Base-by-base conservation (phyloP, 1,140 invertebrate species). In the Wasmannia auropunctata region DNA sequence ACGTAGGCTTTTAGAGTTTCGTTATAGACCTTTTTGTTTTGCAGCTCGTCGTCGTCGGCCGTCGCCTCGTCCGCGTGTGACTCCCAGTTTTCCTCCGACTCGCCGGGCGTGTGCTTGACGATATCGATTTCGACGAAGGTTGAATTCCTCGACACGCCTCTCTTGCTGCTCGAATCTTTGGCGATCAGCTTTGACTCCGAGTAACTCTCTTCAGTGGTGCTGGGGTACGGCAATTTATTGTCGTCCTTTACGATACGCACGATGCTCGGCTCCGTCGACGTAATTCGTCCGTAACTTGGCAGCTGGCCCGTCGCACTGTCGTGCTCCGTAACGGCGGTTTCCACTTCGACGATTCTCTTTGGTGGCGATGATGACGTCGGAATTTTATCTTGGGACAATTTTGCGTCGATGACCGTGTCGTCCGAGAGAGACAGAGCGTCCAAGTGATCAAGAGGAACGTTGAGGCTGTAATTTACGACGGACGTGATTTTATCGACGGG, bases 401-500 rank as follows among this genome's bases (percentile, higher is more conserved):
- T 40, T 34, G 11, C n/a, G 5, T 58, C n/a, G n/a, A 1, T 51
- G 11, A 10, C 25, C 28, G 14, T 25, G 25, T 25, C 28, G 19
- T 72, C 7, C 37, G 67, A 43, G 16, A 46, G 11, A n/a, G n/a
- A 74, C 0, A 10, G 51, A 6, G 19, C 11, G 5, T 51, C n/a
- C 3, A 67, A 28, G 1, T 46, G 25, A 49, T 19, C 63, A 28
- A 31, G 11, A 31, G 79, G 37, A 81, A 34, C 11, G 1, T 43
- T 34, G 31, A 69, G 16, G 1, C 31, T 31, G 0, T 58, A 63
- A 51, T 56, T 80, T 11, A 89, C 62, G 3, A 91, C 92, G 0
- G 94, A 91, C 81, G 95, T 95, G 69, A 97, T 96, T 94, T 97
- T 97, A 88, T 97, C 96, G 4, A 97, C 96, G 2, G 96, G 96